Base-by-base conservation (phyloP, 2,888 invertebrate genomes). In the Masnerella sp. region DNA sequence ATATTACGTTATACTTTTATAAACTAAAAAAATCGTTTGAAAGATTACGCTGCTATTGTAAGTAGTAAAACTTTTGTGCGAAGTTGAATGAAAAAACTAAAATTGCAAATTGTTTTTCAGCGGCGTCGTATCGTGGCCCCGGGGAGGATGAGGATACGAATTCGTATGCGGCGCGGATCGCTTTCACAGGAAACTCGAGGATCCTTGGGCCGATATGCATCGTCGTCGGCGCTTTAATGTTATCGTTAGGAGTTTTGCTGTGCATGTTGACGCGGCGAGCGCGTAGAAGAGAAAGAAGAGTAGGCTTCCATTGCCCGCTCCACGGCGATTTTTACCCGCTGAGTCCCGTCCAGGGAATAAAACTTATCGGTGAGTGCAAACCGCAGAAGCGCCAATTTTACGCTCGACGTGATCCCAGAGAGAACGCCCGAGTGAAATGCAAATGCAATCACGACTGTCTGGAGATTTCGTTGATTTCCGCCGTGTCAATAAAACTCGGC, bases 311-410 rank as follows among this genome's bases (percentile, higher is more conserved):
- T 86, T 94, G 94, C 85, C 93, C 93, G 20, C 89, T 94, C 42
- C 93, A 93, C 80, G 94, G 94, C 4, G 93, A 93, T 87, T 94
- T 94, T 87, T 94, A 93, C 84, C 93, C 93, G 2, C 88, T 93
- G 32, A 93, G 92, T 83, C 92, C 93, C 17, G 90, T 91, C 69
- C 91, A 86, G 40, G 84, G 85, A 56, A 81, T 82, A 56, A 85
- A 85, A 62, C 81, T 85, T 78, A 78, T 86, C 52, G 85, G 86
- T 86, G 71, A 83, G 83, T n/a, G n/a, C n/a, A n/a, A n/a, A n/a
- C n/a, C n/a, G n/a, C n/a, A n/a, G n/a, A n/a, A n/a, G n/a, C n/a
- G n/a, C n/a, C n/a, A n/a, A n/a, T n/a, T n/a, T n/a, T n/a, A n/a
- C n/a, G n/a, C n/a, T n/a, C n/a, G n/a, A n/a, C n/a, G n/a, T n/a